Base-by-base conservation (phyloP, 2,113 vertebrate genomes). In the Thunnus maccoyii region DNA sequence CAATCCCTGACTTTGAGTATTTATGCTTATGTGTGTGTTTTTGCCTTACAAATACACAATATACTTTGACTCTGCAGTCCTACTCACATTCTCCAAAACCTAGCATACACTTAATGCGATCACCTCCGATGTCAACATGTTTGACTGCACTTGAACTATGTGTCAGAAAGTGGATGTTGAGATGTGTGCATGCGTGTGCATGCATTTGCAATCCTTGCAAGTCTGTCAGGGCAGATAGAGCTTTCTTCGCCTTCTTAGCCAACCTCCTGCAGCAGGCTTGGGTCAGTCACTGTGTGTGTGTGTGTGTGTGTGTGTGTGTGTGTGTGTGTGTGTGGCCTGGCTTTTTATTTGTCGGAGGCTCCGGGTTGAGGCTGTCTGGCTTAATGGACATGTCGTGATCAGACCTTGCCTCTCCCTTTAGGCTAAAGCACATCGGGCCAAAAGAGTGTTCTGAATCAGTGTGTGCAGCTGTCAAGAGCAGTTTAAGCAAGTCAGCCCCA, bases 401-500 rank as follows among this genome's bases (percentile, higher is more conserved):
- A 69, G 60, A 27, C 82, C 67, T 52, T 67, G 69, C 56, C 65
- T 82, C 63, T 84, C 64, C 84, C 84, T 90, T 60, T 11, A 72
- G 88, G 88, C 83, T 64, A 32, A 60, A 76, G 76, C 72, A 61
- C 77, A 70, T 76, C 54, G 73, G 62, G 70, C 78, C 50, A 13
- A 2, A 41, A 66, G 57, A 82, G 85, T 63, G 61, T 56, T 76
- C 70, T 25, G 76, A 81, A 63, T 76, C 87, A 36, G 83, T 74
- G 78, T 48, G 78, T 76, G 80, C 81, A 83, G 77, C 80, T 88
- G 83, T 84, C 83, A 79, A 64, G 71, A 76, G 80, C 86, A 82
- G 78, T 86, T 86, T 86, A 73, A 87, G 70, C 55, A 71, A 84
- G 74, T 62, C n/a, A 1, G 60, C 62, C 63, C 46, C 10, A 12